These are phyloP conservation scores for Drosophila lowei DNA, from an alignment of 1,140 invertebrate genomes.

Conservation along the genomic window DNA sequence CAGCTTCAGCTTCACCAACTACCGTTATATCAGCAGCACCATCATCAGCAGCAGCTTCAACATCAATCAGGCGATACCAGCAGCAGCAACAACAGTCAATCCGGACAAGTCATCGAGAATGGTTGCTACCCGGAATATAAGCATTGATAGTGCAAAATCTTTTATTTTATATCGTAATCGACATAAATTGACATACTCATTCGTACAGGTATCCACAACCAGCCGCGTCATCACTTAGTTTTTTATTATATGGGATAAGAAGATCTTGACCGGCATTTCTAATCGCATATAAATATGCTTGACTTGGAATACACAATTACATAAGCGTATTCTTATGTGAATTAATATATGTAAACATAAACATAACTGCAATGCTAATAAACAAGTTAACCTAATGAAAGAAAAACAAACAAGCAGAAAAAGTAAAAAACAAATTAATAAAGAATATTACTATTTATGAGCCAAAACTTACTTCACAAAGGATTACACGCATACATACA, in stretches of 20 bases:
- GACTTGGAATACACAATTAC: constrained; percentile 36
- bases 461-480: neutral
- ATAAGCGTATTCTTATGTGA: constrained; percentile 36
- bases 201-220: constrained; percentile 3
- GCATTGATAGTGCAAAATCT: constrained; percentile 84
- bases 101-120: constrained; percentile 83
- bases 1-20: constrained; percentile 55
- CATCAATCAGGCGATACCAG: constrained; percentile 80
- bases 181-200: constrained; percentile 8
- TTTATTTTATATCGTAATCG: constrained; percentile 18
- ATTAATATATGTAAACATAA: constrained; percentile 12
- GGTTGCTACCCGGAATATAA: constrained; percentile 84
- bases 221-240: constrained; percentile 11
- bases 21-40: constrained; percentile 59
- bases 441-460: constrained; percentile 10
- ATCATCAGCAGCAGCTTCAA: constrained; percentile 63
- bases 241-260: constrained; percentile 12
- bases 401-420: constrained; percentile 13
- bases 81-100: constrained; percentile 83
- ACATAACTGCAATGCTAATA: constrained; percentile 40
- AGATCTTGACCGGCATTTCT: constrained; percentile 20
- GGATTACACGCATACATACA: constrained; percentile 16
- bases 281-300: constrained; percentile 40
- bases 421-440: neutral
- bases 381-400: constrained; percentile 48